phyloP scores from a whole-genome alignment of 1,140 invertebrate genomes.

The Trichonephila clavipes region DNA sequence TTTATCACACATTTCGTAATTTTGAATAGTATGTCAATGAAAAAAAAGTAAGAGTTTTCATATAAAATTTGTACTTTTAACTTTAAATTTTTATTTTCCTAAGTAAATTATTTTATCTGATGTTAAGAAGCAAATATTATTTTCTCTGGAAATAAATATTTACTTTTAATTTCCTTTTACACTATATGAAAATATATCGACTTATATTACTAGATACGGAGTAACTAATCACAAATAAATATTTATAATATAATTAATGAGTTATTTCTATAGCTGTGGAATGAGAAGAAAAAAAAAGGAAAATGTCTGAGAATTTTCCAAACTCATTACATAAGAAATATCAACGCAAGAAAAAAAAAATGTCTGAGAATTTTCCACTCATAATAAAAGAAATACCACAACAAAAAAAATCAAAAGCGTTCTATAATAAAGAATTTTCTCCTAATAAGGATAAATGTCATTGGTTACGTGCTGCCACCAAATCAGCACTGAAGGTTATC shows the following conservation, averaged over 20 bases:
- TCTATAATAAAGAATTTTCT: not conserved
- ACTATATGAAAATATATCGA: no score
- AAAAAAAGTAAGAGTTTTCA: no score
- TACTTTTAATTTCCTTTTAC: no score
- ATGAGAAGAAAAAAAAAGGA: not conserved
- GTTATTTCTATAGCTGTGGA: not conserved
- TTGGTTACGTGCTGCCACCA: not conserved
- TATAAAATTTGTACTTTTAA: no score
- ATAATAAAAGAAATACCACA: not conserved
- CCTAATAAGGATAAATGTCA: not conserved
- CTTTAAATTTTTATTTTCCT: no score
- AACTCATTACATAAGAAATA: not conserved
- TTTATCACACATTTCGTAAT: no score
- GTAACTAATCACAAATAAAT: not conserved
- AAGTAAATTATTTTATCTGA: no score
- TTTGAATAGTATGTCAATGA: no score
- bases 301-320: not conserved
- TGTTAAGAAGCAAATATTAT: no score
- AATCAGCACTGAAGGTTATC: not conserved
- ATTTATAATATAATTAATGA: not conserved
- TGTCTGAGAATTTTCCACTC: not conserved
- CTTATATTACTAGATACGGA: no score
- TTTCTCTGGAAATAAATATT: no score
- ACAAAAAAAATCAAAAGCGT: not conserved
- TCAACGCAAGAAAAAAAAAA: not conserved